Conservation (phyloP, 1,140 invertebrate genomes). For the Melipona quadrifasciata region DNA sequence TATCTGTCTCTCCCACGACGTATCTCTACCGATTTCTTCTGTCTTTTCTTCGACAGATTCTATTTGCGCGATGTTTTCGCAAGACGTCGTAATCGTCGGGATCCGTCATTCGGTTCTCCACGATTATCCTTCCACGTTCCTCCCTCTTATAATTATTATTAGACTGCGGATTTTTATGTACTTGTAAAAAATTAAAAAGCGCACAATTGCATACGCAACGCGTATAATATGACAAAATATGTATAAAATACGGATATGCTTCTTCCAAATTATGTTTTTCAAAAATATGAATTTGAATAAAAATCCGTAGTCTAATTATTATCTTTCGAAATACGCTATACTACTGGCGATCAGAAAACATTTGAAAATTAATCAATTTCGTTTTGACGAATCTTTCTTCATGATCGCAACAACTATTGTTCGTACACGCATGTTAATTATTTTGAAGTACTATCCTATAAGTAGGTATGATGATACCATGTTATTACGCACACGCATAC, state of each 20-base stretch:
- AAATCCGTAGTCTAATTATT: not conserved
- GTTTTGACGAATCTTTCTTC: not conserved
- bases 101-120: not conserved
- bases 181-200: too few relatives aligned
- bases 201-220: too few relatives aligned
- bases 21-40: constrained; percentile 18
- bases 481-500: too few relatives aligned
- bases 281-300: too few relatives aligned
- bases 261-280: too few relatives aligned
- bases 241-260: too few relatives aligned
- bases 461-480: too few relatives aligned
- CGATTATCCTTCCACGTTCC: not conserved
- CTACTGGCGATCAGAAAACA: not conserved
- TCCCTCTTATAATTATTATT: not conserved
- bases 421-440: not conserved
- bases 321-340: not conserved
- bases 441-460: too few relatives aligned
- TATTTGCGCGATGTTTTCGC: constrained; percentile 2
- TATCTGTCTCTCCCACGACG: constrained; percentile 3
- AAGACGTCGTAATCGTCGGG: constrained; percentile 15
- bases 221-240: too few relatives aligned
- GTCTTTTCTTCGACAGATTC: constrained; percentile 21
- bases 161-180: too few relatives aligned
- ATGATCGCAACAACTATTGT: not conserved
- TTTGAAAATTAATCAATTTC: not conserved